These are phyloP conservation scores for Sibirionetta formosa DNA, from an alignment of 2,797 vertebrate species.

Conservation along the genomic window DNA sequence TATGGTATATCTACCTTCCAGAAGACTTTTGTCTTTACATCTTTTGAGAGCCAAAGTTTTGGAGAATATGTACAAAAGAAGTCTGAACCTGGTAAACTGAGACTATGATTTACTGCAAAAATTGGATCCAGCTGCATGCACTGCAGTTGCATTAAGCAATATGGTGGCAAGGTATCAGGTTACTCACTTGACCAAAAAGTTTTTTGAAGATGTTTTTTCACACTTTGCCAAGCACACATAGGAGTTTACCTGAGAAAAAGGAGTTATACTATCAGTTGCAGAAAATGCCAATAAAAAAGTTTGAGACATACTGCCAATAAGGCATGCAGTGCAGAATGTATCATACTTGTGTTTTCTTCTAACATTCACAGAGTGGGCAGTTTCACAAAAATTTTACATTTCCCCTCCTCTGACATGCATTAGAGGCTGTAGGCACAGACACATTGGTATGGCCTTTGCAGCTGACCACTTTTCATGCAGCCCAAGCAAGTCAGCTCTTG, in stretches of 20 bases:
- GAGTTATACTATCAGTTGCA: background rate
- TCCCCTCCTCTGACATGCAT: background rate
- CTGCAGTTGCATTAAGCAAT: background rate
- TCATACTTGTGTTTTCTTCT: background rate
- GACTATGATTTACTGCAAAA: background rate
- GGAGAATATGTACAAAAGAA: background rate
- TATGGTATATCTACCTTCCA: background rate
- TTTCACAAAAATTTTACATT: background rate
- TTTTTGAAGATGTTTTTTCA: background rate
- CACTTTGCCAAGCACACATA: background rate
- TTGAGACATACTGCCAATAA: background rate
- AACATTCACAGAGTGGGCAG: accelerated
- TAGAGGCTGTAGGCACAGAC: background rate
- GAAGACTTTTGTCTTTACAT: background rate
- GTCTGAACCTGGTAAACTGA: background rate
- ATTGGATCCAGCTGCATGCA: background rate
- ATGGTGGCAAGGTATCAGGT: background rate
- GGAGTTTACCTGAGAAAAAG: background rate
- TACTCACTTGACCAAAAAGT: background rate
- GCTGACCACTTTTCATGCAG: background rate
- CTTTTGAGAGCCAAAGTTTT: background rate
- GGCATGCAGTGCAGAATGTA: background rate
- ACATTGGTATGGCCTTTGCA: accelerated
- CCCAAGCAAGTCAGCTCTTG: background rate
- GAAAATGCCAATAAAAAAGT: background rate